Base-by-base conservation (phyloP, 2,888 invertebrate species). In the Macrosoma leucophasiata region DNA sequence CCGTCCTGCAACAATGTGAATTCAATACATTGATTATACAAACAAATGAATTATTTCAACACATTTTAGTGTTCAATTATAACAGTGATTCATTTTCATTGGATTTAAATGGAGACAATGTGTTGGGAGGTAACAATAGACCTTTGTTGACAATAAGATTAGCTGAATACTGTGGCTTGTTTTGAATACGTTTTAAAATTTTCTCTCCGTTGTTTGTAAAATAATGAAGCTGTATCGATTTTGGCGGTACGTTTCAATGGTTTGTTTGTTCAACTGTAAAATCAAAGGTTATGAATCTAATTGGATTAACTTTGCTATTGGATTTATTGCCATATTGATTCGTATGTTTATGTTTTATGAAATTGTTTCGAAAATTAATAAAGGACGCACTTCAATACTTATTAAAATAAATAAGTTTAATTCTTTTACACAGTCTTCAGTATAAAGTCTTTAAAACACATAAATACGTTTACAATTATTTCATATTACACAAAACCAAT, bases 161-260 rank as follows among this genome's bases (percentile, higher is more conserved):
- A 82, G 81, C 81, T 79, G 78, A 81, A 81, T 78, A 67, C 72
- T 70, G 71, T 68, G 66, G 73, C 72, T 75, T 84, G 81, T 82
- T 82, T 76, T 79, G 73, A 73, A 71, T 73, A 73, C 66, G 66
- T 55, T 51, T 56, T 57, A 53, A 56, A 76, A 71, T 73, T 63
- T 74, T 77, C 75, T 64, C 75, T 72, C 65, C 66, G 72, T 74
- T 79, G 79, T 79, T 78, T 73, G 59, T 55, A 63, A 67, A 75
- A 57, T 52, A 55, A 50, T 49, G 39, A 36, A 46, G 43, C 38
- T 49, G 45, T 44, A 47, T 50, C 33, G 41, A 46, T 42, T 45
- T 30, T 35, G 19, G 24, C 13, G 31, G 28, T 18, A 19, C 32
- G 12, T 32, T 27, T 12, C n/a, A n/a, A n/a, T n/a, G n/a, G n/a